Conservation (phyloP, 2,797 vertebrate species). For the Caiman crocodilus region DNA sequence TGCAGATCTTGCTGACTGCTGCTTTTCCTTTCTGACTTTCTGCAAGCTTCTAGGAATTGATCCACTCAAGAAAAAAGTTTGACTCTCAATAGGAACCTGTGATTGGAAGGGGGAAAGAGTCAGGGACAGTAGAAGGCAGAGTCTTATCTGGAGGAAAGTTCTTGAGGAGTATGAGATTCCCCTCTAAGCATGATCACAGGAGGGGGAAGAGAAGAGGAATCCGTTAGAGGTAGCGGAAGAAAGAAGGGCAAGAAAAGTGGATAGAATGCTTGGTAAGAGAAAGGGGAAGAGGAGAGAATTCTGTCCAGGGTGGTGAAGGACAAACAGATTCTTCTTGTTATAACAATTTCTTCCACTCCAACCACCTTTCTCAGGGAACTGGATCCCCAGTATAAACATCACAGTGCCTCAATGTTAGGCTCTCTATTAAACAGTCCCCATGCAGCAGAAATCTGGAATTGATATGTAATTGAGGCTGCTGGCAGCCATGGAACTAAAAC, state of each 20-base stretch:
- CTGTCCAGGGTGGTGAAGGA: background rate
- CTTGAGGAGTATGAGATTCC: background rate
- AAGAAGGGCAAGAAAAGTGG: fast-evolving
- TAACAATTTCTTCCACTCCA: too few species aligned
- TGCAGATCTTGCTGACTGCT: background rate
- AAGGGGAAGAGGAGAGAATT: background rate
- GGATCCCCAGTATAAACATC: background rate
- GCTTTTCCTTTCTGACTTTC: background rate
- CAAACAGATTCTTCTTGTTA: background rate
- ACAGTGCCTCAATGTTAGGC: background rate
- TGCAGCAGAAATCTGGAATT: background rate
- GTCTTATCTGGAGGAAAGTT: background rate
- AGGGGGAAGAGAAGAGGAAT: background rate
- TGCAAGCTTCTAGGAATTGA: background rate
- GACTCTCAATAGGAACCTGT: background rate
- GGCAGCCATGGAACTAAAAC: too few species aligned
- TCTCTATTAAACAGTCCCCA: background rate
- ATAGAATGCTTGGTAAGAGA: background rate
- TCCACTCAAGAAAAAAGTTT: background rate
- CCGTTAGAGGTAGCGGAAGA: background rate
- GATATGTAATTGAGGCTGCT: background rate
- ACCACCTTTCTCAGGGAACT: background rate
- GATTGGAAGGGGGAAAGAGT: background rate
- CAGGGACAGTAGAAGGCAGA: background rate
- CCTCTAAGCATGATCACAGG: background rate